A percentile compares a stretch with the other conserved stretches of the same genome.
Evolutionary conservation across 2,797 vertebrate species (phyloP).

Genomic region (Novumbra hubbsi): DNA sequence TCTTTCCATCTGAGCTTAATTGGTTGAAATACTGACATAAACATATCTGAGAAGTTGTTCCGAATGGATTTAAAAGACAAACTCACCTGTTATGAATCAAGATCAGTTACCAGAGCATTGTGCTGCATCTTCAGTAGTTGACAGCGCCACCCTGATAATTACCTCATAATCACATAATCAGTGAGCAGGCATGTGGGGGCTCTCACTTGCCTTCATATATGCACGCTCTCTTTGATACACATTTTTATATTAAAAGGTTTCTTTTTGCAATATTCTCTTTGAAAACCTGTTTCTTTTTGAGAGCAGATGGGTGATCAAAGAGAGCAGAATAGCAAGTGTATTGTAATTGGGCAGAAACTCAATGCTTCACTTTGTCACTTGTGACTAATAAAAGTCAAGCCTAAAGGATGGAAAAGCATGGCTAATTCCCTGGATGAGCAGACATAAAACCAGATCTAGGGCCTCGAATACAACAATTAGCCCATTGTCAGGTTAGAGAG

Average conservation of each 20-base stretch:
- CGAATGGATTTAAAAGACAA: background rate
- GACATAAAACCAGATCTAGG: background rate
- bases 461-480: background rate
- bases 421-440: constrained; percentile 5
- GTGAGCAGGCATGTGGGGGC: background rate
- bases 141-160: background rate
- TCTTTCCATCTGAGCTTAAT: background rate
- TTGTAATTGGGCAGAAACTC: constrained; percentile 20
- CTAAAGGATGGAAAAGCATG: constrained; percentile 1
- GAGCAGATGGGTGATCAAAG: constrained; percentile 20
- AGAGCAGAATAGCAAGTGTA: constrained; percentile 4
- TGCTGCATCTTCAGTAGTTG: background rate
- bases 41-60: background rate
- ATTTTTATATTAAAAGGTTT: constrained; percentile 15
- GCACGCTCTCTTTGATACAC: constrained; percentile 7
- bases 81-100: background rate
- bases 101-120: constrained; percentile 3
- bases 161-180: background rate
- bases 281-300: constrained; percentile 15
- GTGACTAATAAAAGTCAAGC: constrained; percentile 16
- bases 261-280: constrained; percentile 20
- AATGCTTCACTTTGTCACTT: constrained; percentile 14
- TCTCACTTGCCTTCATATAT: constrained; percentile 10
- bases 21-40: background rate
- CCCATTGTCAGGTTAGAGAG: background rate